Conservation (phyloP, 2,888 invertebrate species). For the Apomyelois bistriatella region DNA sequence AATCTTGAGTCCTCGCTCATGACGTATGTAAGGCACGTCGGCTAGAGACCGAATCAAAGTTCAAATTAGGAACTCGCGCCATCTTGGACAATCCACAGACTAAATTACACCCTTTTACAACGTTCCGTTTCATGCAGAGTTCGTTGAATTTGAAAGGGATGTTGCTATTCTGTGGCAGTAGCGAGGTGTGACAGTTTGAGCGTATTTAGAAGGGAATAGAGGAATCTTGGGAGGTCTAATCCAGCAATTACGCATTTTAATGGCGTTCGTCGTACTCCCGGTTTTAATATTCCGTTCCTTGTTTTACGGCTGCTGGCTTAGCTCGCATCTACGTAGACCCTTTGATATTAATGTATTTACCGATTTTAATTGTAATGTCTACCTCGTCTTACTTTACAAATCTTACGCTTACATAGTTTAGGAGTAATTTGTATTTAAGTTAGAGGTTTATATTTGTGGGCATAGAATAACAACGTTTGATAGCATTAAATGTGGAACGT, state of each 20-base stretch:
- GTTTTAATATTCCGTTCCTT: conserved; percentile 77
- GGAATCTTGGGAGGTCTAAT: conserved; percentile 77
- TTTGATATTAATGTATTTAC: conserved; percentile 51
- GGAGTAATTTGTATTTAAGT: neutral
- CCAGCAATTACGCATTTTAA: conserved; percentile 79
- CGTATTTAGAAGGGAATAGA: conserved; percentile 52
- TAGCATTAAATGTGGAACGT: too few relatives aligned
- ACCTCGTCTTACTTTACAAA: conserved; percentile 9
- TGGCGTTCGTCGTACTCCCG: conserved; percentile 59
- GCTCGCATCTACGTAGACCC: conserved; percentile 36
- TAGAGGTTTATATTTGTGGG: too few relatives aligned
- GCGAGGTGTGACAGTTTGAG: conserved; percentile 35
- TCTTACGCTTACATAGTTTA: conserved; percentile 9
- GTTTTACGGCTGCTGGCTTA: conserved; percentile 64
- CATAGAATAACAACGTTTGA: too few relatives aligned
- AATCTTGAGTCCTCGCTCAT: conserved; percentile 76
- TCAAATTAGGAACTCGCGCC: conserved; percentile 56
- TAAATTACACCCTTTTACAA: conserved; percentile 22
- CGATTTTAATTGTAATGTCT: conserved; percentile 45
- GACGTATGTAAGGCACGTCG: conserved; percentile 75
- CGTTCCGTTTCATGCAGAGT: conserved; percentile 9
- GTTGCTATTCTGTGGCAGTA: conserved; percentile 34
- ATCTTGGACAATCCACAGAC: conserved; percentile 49
- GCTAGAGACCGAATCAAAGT: conserved; percentile 41
- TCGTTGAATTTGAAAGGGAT: neutral